Conservation (phyloP, 23 tunicate species). For the Trididemnum miniatum region DNA sequence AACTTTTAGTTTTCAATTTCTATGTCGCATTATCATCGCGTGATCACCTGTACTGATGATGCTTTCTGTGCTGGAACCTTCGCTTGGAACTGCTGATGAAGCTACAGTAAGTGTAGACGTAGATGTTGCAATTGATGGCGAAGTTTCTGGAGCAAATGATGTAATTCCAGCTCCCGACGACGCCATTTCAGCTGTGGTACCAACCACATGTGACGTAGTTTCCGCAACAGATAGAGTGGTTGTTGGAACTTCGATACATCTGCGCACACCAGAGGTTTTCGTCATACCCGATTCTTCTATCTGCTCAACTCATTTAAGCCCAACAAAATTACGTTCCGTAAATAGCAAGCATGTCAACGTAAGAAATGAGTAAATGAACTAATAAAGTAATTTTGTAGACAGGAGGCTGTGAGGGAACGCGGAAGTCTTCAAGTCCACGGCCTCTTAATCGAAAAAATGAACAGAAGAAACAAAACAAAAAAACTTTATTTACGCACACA, state of each 20-base stretch:
- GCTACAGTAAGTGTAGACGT: not conserved
- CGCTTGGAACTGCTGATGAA: not conserved
- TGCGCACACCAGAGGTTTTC: not conserved
- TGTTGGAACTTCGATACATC: constrained; percentile 25
- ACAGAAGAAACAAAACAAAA: too few species aligned
- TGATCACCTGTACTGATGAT: too few species aligned
- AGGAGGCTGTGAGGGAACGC: too few species aligned
- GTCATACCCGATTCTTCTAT: not conserved
- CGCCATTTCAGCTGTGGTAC: not conserved
- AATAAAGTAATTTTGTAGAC: not conserved
- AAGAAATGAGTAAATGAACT: not conserved
- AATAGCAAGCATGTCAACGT: too few species aligned
- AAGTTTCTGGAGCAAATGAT: not conserved
- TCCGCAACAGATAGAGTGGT: not conserved
- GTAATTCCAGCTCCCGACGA: not conserved
- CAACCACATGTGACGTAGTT: not conserved
- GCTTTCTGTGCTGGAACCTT: too few species aligned
- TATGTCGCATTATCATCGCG: too few species aligned
- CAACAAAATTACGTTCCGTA: too few species aligned
- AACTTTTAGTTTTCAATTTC: too few species aligned
- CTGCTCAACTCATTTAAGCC: not conserved
- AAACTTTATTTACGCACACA: too few species aligned
- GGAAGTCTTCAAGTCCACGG: too few species aligned
- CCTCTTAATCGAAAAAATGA: too few species aligned
- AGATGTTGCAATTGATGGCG: not conserved